Base-by-base conservation (phyloP, 1,140 invertebrate species). In the Cephus cinctus region DNA sequence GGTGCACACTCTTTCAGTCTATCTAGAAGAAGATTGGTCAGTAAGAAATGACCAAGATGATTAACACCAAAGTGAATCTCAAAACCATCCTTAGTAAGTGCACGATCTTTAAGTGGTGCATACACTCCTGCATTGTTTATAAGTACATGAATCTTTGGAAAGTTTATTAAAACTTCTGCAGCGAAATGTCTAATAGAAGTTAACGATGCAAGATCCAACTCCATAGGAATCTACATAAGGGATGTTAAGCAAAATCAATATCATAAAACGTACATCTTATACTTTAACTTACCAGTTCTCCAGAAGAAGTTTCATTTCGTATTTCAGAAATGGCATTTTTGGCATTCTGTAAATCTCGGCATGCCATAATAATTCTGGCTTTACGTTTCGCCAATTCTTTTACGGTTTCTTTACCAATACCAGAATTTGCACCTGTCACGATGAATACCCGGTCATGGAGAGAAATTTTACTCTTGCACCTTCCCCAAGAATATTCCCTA, bases 61-160 rank as follows among this genome's bases (percentile, higher is more conserved):
- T 91, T 91, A 0, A 88, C 83, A 9, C 85, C 88, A 69, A 91
- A 84, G 69, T 91, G 86, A 34, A 86, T 83, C 75, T 96, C 92
- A 75, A 89, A 90, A 0, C 89, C 89, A 74, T 95, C 91, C 57
- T 81, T 75, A 1, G 90, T 94, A 36, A 71, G 70, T 1, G 67
- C 56, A n/a, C 76, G 62, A 39, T 75, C 56, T 38, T 67, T 73
- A 2, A 81, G 65, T 9, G 82, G 80, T 31, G 80, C 75, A 41
- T 79, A 80, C 1, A 87, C 78, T 6, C 86, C 87, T 27, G 89
- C 89, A 71, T 92, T 91, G 63, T 90, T 89, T 20, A 92, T 83
- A 3, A 92, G 68, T 22, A 88, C 81, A 69, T 92, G 78, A 48
- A 92, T 79, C 55, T 81, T 67, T 1, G 73, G 57, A 65, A 85